Evolutionary conservation across 1,140 invertebrate species (phyloP), one percentile per base, ranked within the genome.

Genomic region (Thaumatotibia leucotreta): DNA sequence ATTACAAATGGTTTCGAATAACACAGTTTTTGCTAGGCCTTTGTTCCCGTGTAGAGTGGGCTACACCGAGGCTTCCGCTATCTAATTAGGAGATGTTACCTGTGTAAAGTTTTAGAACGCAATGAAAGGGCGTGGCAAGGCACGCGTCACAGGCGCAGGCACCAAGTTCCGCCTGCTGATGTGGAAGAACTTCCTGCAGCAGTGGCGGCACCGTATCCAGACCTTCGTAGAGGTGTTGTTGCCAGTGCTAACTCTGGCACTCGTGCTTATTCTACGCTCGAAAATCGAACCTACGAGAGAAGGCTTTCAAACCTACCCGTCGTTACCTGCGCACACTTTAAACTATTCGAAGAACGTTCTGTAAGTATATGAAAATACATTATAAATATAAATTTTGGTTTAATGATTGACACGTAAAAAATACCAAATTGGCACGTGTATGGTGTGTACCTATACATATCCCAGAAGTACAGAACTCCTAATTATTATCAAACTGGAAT

Each of bases 141-240:
- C 58, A 10, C 62, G 61, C 24, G 73, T 80, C 45, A 76, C 82
- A 0, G 75, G 69, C 9, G 77, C 82, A 0, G 81, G 76, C 50
- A 82, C 74, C 1, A 92, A 91, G 79, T 94, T 95, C 76, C 74
- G 84, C 2, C 90, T 97, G 27, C 84, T 98, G 14, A 92, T 97
- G 76, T 97, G 97, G 96, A 98, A 98, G 86, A 97, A 97, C 79
- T 96, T 95, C 91, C 91, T 94, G 9, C 92, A 97, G 20, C 95
- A 97, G 88, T 94, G 93, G 87, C 92, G 96, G 64, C 95, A 95
- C 83, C 94, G 94, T 35, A 70, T 93, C 39, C 95, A 96, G 77
- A 93, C 96, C 3, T 52, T 94, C 6, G 79, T 95, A 14, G 96
- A 98, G 84, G 84, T 97, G 67, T 69, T 94, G 0, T 74, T 93